Evolutionary conservation across 1,140 invertebrate genomes (phyloP), one percentile per base, ranked within the genome.

Genomic region (Trichogramma pretiosum): DNA sequence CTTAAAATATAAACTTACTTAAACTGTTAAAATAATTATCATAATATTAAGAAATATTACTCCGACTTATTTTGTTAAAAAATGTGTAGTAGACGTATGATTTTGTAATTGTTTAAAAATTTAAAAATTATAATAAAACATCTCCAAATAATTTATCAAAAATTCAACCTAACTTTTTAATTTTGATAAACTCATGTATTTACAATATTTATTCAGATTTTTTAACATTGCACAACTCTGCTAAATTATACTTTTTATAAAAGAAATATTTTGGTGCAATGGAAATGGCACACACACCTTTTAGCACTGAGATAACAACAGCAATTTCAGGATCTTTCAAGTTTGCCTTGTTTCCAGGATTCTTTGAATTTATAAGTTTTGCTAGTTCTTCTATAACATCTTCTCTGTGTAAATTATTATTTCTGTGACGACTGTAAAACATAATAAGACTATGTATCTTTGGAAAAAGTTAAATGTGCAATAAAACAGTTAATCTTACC

Each of bases 221-320:
- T 36, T 61, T 62, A 14, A 43, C 41, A 37, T 62, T 63, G 49
- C 63, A 68, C 47, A 76, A 59, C 62, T 77, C 76, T 11, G 73
- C 16, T 17, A 87, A 64, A 70, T 87, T 87, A 56, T 83, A 86
- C 56, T 85, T 86, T 47, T 77, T 82, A 42, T 74, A 77, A 46
- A 75, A 74, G 52, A 75, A 70, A 65, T 83, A 87, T 57, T 84
- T 67, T 3, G 78, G 80, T 14, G 83, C 72, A 18, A 87, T 75
- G 30, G 77, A 75, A 2, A 88, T 48, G 36, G 83, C 75, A 42
- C 81, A 84, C 50, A 77, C 64, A 5, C 73, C 74, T 55, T 82
- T 80, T 44, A 90, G 78, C 7, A 90, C 74, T 74, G 90, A 87
- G 23, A 90, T 79, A 46, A 89, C 74, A 32, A 91, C 77, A 14